Conservation (phyloP, 2,797 vertebrate species). For the Phalloptychus januarius region DNA sequence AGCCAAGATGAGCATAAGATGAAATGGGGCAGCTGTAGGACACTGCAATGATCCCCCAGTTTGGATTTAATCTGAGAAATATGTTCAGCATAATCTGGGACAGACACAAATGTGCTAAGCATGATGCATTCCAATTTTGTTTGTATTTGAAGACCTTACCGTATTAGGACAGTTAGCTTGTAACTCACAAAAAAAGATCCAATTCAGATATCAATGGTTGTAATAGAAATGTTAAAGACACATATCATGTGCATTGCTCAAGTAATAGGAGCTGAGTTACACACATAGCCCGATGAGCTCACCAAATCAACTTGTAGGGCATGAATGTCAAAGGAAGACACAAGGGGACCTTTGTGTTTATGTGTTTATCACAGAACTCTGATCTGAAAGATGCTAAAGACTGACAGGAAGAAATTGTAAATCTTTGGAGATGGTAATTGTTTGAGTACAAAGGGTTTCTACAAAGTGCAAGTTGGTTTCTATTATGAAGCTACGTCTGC, state of each 20-base stretch:
- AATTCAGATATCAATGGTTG: not conserved
- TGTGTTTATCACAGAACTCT: not conserved
- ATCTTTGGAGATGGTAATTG: conserved; percentile 58
- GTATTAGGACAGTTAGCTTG: not conserved
- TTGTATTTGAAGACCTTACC: not conserved
- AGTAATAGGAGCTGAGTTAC: not conserved
- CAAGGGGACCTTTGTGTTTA: not conserved
- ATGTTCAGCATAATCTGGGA: not conserved
- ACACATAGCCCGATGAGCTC: not conserved
- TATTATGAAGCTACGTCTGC: conserved; percentile 25
- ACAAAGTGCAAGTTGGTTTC: conserved; percentile 57
- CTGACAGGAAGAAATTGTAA: conserved; percentile 29
- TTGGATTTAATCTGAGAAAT: not conserved
- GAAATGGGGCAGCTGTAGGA: not conserved
- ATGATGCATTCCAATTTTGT: not conserved
- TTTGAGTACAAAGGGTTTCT: conserved; percentile 45
- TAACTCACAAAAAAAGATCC: not conserved
- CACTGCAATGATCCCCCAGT: not conserved
- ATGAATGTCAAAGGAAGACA: not conserved
- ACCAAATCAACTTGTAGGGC: not conserved
- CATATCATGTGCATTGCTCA: not conserved
- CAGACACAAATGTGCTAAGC: not conserved
- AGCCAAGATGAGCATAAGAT: not conserved
- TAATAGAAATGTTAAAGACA: not conserved
- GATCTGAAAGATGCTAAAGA: conserved; percentile 10